These are phyloP conservation scores for Mythimna ferrago DNA, from an alignment of 2,888 invertebrate species.

Conservation along the genomic window DNA sequence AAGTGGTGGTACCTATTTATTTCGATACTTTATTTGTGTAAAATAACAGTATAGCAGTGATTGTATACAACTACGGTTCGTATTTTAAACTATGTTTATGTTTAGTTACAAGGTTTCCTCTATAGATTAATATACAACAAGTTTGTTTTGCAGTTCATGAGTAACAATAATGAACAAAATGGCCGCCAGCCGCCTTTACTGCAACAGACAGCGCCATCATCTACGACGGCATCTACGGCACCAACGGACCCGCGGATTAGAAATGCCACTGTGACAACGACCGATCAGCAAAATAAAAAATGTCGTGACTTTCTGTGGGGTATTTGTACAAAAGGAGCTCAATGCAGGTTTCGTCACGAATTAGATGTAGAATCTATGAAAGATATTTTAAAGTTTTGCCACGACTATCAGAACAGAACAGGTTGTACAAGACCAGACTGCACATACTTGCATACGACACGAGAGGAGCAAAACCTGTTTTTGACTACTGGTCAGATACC, in stretches of 20 bases:
- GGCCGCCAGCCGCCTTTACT: slow-evolving; percentile 77
- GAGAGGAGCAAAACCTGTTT: slow-evolving; percentile 81
- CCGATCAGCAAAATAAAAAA: slow-evolving; percentile 59
- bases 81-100: neutral
- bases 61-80: slow-evolving; percentile 22
- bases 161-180: slow-evolving; percentile 69
- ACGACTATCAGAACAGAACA: slow-evolving; percentile 82
- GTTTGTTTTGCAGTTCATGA: slow-evolving; percentile 54
- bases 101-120: neutral
- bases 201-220: slow-evolving; percentile 68
- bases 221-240: slow-evolving; percentile 33
- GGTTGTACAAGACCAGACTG: slow-evolving; percentile 80
- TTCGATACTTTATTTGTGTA: neutral
- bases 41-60: neutral
- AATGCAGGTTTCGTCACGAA: slow-evolving; percentile 80
- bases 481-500: slow-evolving; percentile 77
- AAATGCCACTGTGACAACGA: slow-evolving; percentile 43
- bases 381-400: slow-evolving; percentile 81
- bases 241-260: slow-evolving; percentile 66
- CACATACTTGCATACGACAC: slow-evolving; percentile 79
- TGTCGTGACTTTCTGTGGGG: slow-evolving; percentile 85
- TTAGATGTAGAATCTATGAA: slow-evolving; percentile 80
- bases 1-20: slow-evolving; percentile 6
- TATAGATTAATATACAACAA: neutral
- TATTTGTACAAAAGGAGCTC: slow-evolving; percentile 76